These are phyloP conservation scores for Momotus momota DNA, from an alignment of 2,797 vertebrate species.

Conservation along the genomic window DNA sequence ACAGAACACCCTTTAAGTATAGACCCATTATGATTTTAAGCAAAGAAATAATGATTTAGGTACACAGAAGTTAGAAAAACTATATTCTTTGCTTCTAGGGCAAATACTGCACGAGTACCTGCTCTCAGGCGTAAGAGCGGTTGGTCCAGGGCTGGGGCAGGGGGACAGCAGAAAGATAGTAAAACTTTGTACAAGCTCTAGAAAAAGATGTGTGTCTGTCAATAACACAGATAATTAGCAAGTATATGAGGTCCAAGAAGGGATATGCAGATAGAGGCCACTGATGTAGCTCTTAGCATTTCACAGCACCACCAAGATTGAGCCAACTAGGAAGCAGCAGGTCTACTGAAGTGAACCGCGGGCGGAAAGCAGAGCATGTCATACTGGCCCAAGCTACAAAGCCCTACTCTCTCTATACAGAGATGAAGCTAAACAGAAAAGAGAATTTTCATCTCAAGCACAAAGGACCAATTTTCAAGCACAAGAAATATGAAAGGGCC, in stretches of 20 bases:
- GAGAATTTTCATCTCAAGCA: background rate
- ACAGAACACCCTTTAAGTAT: background rate
- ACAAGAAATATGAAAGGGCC: background rate
- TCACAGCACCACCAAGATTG: background rate
- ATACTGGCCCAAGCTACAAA: background rate
- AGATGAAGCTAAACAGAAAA: background rate
- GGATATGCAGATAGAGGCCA: background rate
- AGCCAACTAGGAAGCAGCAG: background rate
- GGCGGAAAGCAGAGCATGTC: background rate
- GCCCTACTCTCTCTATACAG: background rate
- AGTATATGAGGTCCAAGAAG: background rate
- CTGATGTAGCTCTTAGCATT: background rate
- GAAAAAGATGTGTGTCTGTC: background rate
- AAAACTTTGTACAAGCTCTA: background rate
- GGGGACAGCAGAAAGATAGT: background rate
- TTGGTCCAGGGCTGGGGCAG: fast-evolving
- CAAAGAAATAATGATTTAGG: background rate
- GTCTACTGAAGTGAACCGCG: background rate
- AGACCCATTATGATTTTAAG: background rate
- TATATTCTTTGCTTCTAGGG: background rate
- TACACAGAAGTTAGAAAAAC: background rate
- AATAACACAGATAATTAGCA: background rate
- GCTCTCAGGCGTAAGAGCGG: background rate
- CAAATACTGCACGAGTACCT: background rate
- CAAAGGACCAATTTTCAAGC: background rate